Conservation (phyloP, 30 jellyfish, hydroid and myxozoan genomes). For the Pelagia noctiluca region DNA sequence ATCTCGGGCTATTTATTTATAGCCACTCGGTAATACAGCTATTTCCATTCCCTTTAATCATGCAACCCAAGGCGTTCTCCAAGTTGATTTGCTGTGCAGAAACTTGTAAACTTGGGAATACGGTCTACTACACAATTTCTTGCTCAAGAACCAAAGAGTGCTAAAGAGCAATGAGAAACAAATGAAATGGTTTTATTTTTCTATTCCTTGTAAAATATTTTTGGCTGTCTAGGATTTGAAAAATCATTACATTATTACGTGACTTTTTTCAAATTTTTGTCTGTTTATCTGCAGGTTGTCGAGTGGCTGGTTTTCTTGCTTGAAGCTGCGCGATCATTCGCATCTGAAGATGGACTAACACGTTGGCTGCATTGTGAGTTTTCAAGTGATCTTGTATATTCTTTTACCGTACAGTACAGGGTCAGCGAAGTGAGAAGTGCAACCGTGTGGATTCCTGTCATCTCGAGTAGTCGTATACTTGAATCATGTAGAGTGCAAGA, state of each 20-base stretch:
- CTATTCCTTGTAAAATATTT: too few relatives aligned
- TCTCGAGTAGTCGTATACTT: background rate
- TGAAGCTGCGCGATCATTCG: background rate
- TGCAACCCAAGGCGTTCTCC: too few relatives aligned
- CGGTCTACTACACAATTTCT: background rate
- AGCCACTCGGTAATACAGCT: too few relatives aligned
- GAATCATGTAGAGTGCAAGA: background rate
- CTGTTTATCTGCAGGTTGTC: constrained; percentile 15
- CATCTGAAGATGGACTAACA: background rate
- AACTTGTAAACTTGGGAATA: background rate
- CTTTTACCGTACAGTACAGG: background rate
- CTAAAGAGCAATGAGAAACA: too few relatives aligned
- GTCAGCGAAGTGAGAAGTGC: background rate
- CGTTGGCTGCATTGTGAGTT: constrained; percentile 2
- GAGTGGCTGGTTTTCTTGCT: constrained; percentile 28
- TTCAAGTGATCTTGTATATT: background rate
- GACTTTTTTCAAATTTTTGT: background rate
- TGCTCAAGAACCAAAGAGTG: background rate
- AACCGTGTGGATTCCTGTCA: background rate
- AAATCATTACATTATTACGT: background rate
- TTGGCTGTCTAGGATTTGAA: background rate
- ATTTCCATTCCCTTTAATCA: too few relatives aligned
- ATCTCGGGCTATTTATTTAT: too few relatives aligned
- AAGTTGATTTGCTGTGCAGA: too few relatives aligned
- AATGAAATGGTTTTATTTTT: background rate